Conservation (phyloP, 2,888 invertebrate genomes). For the Cephus pygmeus region DNA sequence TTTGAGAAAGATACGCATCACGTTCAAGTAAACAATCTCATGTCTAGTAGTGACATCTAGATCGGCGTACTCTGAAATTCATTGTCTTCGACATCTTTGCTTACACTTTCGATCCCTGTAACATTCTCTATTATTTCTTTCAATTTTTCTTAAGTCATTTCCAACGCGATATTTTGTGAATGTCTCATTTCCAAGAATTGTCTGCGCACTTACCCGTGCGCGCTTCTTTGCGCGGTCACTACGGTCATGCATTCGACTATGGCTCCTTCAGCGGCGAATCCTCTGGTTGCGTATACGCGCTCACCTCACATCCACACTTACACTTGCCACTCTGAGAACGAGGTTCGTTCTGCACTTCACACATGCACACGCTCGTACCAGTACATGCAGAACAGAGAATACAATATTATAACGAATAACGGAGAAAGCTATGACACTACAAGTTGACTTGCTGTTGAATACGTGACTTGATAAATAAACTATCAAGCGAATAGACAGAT, state of each 20-base stretch:
- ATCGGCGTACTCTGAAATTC: constrained; percentile 14
- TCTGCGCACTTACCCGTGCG: constrained; percentile 1
- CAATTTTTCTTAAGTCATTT: not conserved
- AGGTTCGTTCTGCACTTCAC: not conserved
- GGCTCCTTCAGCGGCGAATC: constrained; percentile 1
- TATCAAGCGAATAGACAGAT: not conserved
- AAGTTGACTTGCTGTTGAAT: not conserved
- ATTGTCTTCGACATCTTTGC: not conserved
- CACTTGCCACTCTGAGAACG: not conserved
- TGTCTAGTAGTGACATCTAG: constrained; percentile 27
- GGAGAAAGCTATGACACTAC: not conserved
- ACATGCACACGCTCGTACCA: not conserved
- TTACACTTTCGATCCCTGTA: not conserved
- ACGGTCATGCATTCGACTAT: not conserved
- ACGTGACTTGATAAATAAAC: not conserved
- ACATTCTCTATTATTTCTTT: not conserved
- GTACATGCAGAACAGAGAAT: not conserved
- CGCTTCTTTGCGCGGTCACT: not conserved
- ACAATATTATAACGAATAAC: not conserved
- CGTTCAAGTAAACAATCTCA: not conserved
- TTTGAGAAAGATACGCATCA: not conserved
- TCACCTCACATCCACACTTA: not conserved
- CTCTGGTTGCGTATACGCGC: not conserved
- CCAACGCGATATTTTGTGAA: not conserved
- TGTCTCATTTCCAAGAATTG: not conserved